These are phyloP conservation scores for Porites australiensis DNA, from an alignment of 64 coral and sea anemone genomes.

Conservation along the genomic window DNA sequence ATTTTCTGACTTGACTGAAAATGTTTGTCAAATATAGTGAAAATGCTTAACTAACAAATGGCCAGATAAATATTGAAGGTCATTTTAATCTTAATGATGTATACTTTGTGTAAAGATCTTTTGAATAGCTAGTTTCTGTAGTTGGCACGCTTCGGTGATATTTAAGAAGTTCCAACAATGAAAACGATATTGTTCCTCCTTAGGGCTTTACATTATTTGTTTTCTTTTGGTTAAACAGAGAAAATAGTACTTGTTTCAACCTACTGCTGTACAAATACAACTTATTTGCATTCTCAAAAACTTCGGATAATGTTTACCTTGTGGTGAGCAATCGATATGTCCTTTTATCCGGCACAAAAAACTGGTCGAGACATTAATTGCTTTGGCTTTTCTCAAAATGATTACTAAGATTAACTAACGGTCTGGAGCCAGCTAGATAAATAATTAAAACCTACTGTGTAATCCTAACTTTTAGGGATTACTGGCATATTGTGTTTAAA, in stretches of 20 bases:
- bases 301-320: slow-evolving; percentile 4
- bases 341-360: not conserved
- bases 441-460: not conserved
- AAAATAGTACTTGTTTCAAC: slow-evolving; percentile 21
- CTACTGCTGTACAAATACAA: not conserved
- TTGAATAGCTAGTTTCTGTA: not conserved
- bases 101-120: not conserved
- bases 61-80: not conserved
- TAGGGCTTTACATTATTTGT: not conserved
- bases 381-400: not conserved
- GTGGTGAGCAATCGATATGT: not conserved
- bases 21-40: not conserved
- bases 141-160: not conserved
- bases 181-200: not conserved
- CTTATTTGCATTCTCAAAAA: not conserved
- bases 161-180: not conserved
- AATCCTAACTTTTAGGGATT: not conserved
- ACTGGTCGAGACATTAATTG: not conserved
- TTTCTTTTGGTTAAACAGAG: not conserved
- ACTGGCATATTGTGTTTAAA: no score
- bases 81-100: not conserved
- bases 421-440: slow-evolving; percentile 22
- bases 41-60: not conserved
- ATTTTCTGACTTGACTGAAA: no score
- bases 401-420: not conserved